These are phyloP conservation scores for Novumbra hubbsi DNA, from an alignment of 2,797 vertebrate species.

Conservation along the genomic window DNA sequence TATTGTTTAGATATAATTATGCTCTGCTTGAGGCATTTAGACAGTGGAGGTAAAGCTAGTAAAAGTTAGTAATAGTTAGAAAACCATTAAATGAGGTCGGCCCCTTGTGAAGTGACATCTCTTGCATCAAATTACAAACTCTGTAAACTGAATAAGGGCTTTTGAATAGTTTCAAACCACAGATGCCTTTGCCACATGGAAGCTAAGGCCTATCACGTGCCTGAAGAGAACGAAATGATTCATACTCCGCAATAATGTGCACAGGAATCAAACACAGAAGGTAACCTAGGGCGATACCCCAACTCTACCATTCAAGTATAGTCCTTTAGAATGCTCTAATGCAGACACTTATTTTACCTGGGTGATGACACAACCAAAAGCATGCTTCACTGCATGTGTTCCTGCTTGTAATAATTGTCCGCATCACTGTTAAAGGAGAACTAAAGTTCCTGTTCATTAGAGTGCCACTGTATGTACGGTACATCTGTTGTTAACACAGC, in stretches of 20 bases:
- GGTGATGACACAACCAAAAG: slow-evolving; percentile 12
- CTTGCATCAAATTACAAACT: slow-evolving; percentile 19
- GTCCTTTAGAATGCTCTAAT: slow-evolving; percentile 20
- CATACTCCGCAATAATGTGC: neutral
- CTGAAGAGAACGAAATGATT: slow-evolving; percentile 27
- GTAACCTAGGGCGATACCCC: slow-evolving; percentile 20
- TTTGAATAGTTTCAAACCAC: neutral
- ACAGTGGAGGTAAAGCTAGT: neutral
- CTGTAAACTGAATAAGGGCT: slow-evolving; percentile 12
- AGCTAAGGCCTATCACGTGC: slow-evolving; percentile 14
- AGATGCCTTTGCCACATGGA: neutral
- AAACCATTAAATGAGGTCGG: neutral
- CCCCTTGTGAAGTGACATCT: neutral
- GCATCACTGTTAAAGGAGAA: neutral
- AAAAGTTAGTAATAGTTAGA: neutral
- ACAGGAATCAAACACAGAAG: slow-evolving; percentile 8
- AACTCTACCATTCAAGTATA: neutral
- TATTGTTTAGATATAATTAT: no score
- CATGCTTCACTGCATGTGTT: slow-evolving; percentile 1
- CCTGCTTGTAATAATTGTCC: neutral
- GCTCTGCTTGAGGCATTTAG: no score
- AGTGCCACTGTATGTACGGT: no score
- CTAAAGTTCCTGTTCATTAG: no score
- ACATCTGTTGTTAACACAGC: no score
- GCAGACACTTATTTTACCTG: slow-evolving; percentile 30